phyloP scores from a whole-genome alignment of 1,140 invertebrate genomes.

The Pseudobourletiella spinata region DNA sequence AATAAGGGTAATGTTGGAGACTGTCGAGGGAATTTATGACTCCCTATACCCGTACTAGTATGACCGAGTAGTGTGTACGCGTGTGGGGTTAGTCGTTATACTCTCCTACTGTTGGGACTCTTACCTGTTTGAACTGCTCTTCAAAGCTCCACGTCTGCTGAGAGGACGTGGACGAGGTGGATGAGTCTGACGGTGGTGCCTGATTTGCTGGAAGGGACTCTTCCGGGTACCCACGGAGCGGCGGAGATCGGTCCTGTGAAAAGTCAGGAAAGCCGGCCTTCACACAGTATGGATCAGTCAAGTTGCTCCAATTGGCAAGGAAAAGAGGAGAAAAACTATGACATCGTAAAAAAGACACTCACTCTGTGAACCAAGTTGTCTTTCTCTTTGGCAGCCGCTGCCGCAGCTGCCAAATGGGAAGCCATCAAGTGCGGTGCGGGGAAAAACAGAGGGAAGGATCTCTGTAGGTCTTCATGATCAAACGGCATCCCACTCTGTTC shows the following conservation, averaged over 20 bases:
- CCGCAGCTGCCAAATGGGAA: slow-evolving; percentile 34
- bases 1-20: no score
- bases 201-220: slow-evolving; percentile 33
- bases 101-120: no score
- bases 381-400: slow-evolving; percentile 34
- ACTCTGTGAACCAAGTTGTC: slow-evolving; percentile 27
- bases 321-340: neutral
- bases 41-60: no score
- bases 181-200: slow-evolving; percentile 30
- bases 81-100: no score
- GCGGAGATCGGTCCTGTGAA: slow-evolving; percentile 33
- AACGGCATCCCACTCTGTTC: slow-evolving; percentile 29
- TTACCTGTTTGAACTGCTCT: slow-evolving; percentile 36
- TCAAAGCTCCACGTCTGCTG: slow-evolving; percentile 37
- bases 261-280: slow-evolving; percentile 24
- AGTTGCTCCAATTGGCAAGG: neutral
- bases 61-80: no score
- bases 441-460: slow-evolving; percentile 30
- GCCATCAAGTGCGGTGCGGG: slow-evolving; percentile 31
- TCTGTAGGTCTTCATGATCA: slow-evolving; percentile 28
- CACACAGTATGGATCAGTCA: neutral
- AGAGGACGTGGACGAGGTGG: slow-evolving; percentile 33
- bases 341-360: neutral
- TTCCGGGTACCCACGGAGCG: slow-evolving; percentile 25
- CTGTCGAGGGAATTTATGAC: no score